phyloP scores from a whole-genome alignment of 2,113 vertebrate species.

The Pedetes capensis region DNA sequence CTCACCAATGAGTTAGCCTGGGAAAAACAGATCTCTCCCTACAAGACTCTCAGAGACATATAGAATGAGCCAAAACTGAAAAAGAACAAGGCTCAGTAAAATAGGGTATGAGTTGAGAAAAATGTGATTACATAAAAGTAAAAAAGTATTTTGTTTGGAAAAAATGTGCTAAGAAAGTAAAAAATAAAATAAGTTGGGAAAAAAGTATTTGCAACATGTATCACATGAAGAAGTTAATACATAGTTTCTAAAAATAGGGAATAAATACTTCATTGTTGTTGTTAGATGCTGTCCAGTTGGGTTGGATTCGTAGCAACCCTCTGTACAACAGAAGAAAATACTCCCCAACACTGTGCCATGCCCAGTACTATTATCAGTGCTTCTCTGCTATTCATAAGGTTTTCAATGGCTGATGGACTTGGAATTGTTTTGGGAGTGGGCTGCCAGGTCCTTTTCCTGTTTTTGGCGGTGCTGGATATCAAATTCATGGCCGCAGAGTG shows the following conservation, averaged over 20 bases:
- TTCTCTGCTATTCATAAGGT: too few species aligned
- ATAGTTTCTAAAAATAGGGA: conserved; percentile 10
- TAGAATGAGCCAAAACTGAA: neutral
- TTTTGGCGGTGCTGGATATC: too few species aligned
- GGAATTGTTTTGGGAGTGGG: too few species aligned
- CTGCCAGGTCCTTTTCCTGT: too few species aligned
- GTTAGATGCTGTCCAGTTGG: too few species aligned
- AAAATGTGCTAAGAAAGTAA: neutral
- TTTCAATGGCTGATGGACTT: too few species aligned
- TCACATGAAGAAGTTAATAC: neutral
- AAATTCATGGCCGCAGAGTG: too few species aligned
- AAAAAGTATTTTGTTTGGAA: neutral
- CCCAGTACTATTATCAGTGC: too few species aligned
- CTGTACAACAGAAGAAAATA: too few species aligned
- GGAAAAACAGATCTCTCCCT: neutral
- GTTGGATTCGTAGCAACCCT: too few species aligned
- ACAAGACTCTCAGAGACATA: neutral
- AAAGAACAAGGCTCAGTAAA: neutral
- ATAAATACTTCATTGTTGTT: too few species aligned
- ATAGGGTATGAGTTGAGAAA: neutral
- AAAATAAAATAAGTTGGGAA: neutral
- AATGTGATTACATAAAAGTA: neutral
- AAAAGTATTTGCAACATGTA: neutral
- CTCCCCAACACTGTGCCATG: too few species aligned
- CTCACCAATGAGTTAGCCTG: neutral